These are phyloP conservation scores for Rhagoletis pomonella DNA, from an alignment of 1,140 invertebrate species.

Conservation along the genomic window DNA sequence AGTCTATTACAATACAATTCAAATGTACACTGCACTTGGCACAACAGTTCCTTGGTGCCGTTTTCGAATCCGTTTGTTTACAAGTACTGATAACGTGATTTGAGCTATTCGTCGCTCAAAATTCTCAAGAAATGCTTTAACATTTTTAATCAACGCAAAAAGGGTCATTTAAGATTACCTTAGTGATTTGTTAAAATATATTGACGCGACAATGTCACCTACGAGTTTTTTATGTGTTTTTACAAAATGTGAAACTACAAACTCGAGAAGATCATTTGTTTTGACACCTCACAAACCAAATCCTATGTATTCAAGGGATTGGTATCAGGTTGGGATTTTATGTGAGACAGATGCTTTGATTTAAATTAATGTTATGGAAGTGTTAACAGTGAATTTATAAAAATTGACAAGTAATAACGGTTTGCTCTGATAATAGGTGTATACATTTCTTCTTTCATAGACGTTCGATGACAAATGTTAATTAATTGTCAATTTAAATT, in stretches of 20 bases:
- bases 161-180: not conserved
- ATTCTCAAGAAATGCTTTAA: not conserved
- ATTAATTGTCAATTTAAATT: no score
- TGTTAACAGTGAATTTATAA: not conserved
- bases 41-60: conserved; percentile 28
- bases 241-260: not conserved
- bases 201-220: not conserved
- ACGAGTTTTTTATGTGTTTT: not conserved
- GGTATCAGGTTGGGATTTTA: not conserved
- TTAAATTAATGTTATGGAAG: not conserved
- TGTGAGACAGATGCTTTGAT: not conserved
- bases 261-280: no score
- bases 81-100: conserved; percentile 19
- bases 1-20: conserved; percentile 15
- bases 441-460: no score
- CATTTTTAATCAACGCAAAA: not conserved
- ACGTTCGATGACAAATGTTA: no score
- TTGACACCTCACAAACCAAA: not conserved
- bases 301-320: not conserved
- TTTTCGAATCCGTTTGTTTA: conserved; percentile 50
- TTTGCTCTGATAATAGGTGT: no score
- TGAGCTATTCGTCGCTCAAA: not conserved
- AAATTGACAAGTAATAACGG: no score
- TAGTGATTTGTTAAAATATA: not conserved
- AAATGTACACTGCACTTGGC: not conserved